Base-by-base conservation (phyloP, 2,888 invertebrate genomes). In the Eueremaeus valkanovi region DNA sequence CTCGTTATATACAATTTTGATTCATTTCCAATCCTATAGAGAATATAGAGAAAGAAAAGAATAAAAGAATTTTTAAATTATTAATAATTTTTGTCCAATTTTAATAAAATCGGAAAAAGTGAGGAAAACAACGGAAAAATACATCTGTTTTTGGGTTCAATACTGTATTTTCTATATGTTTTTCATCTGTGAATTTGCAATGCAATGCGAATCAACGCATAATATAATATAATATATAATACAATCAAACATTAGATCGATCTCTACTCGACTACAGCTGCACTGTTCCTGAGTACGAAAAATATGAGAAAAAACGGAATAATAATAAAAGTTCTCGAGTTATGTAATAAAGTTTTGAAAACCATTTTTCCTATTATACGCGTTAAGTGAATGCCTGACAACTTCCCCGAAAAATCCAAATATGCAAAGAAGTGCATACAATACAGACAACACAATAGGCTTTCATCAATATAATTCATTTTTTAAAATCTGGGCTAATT, bases 311-410 rank as follows among this genome's bases (percentile, higher is more conserved):
- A 3, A 8, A 13, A n/a, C n/a, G n/a, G n/a, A n/a, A n/a, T n/a
- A 61, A 61, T 61, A 61, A 61, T 61, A 61, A 61, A 61, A 61
- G 31, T 36, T n/a, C 66, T 66, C 66, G 36, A 66, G n/a, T 36
- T n/a, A 31, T 18, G 33, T 58, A 58, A n/a, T 66, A 66, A 66
- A 66, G 8, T 33, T 66, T 66, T 31, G 66, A 36, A 66, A 66
- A 66, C 16, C 36, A 11, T 36, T 66, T 66, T 58, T 66, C n/a
- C 6, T n/a, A 36, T 58, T 11, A 24, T n/a, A 36, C n/a, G 66
- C 33, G 36, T 66, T 66, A n/a, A 36, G 16, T 66, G 21, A 66
- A 66, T 11, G 18, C 3, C 33, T 36, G 66, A 66, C 31, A 66
- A 66, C 66, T 33, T 61, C 27, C 21, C 27, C 27, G 24, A 58